Percentiles rank a stretch among this genome's conserved stretches.
Conservation (phyloP, 2,113 vertebrate species). For the Uria aalge region DNA sequence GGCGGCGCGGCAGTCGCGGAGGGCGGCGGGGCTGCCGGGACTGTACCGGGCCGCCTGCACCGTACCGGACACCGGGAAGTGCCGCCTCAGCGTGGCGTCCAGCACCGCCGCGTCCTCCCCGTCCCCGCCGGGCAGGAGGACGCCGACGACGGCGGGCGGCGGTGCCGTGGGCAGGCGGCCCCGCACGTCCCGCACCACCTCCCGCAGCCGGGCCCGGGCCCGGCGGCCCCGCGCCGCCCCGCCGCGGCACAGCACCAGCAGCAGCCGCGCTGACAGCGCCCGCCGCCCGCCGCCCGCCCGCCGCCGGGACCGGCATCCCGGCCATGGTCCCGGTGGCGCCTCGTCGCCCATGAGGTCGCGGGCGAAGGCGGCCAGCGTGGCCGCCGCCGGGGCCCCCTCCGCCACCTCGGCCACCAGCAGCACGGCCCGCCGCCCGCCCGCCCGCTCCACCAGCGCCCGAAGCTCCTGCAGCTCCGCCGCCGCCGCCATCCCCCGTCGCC, state of each 20-base stretch:
- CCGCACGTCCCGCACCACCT: conserved; percentile 71
- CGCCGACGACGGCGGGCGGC: conserved; percentile 7
- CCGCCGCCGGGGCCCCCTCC: conserved; percentile 37
- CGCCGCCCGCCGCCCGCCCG: background rate
- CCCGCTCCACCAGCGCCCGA: conserved; percentile 58
- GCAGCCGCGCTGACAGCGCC: background rate
- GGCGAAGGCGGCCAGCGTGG: conserved; percentile 57
- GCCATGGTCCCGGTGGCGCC: background rate
- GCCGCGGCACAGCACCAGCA: conserved; percentile 65
- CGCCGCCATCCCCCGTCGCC: background rate
- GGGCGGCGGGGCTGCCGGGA: background rate
- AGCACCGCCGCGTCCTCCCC: background rate
- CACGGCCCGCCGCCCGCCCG: conserved; percentile 57
- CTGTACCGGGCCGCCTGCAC: conserved; percentile 63
- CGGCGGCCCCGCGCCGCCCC: conserved; percentile 3
- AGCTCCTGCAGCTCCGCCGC: conserved; percentile 30
- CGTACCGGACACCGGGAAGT: conserved; percentile 51
- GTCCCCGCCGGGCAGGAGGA: background rate
- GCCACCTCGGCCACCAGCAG: conserved; percentile 68
- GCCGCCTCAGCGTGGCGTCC: conserved; percentile 1
- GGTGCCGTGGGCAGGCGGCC: background rate
- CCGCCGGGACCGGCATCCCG: background rate
- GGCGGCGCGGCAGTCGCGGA: conserved; percentile 10
- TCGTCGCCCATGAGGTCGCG: conserved; percentile 45
- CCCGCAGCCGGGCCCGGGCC: conserved; percentile 51